These are phyloP conservation scores for Falco punctatus DNA, from an alignment of 2,113 vertebrate species.

Conservation along the genomic window DNA sequence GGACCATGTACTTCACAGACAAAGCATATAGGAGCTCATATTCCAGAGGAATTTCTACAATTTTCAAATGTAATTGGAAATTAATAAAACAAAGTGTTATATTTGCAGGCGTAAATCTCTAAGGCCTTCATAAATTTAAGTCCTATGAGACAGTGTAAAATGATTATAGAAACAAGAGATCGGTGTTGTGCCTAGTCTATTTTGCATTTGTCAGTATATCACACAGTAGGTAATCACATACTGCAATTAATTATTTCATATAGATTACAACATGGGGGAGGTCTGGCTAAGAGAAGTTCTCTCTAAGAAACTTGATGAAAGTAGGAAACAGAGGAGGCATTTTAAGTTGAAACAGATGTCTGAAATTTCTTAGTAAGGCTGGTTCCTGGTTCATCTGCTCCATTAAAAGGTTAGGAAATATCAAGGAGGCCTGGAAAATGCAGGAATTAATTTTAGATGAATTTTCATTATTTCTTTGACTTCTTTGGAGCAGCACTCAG, in stretches of 20 bases:
- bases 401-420: not conserved
- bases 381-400: not conserved
- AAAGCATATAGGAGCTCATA: not conserved
- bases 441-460: slow-evolving; percentile 1
- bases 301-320: slow-evolving; percentile 19
- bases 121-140: not conserved
- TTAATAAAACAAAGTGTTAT: not conserved
- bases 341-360: slow-evolving; percentile 48
- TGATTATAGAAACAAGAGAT: slow-evolving; percentile 8
- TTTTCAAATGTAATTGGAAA: not conserved
- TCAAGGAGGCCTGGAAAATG: not conserved
- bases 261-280: not conserved
- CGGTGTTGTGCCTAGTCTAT: not conserved
- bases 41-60: not conserved
- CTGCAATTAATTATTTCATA: not conserved
- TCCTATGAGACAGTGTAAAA: not conserved
- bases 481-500: not conserved
- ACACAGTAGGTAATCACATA: not conserved
- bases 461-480: slow-evolving; percentile 5
- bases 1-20: not conserved
- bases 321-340: not conserved
- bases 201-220: not conserved
- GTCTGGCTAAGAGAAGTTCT: not conserved
- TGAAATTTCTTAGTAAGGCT: not conserved
- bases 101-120: not conserved